Evolutionary conservation across 37 sponge, comb jelly and placozoan genomes (phyloP), one percentile per base, ranked within the genome.

Genomic region (Mnemiopsis leidyi): DNA sequence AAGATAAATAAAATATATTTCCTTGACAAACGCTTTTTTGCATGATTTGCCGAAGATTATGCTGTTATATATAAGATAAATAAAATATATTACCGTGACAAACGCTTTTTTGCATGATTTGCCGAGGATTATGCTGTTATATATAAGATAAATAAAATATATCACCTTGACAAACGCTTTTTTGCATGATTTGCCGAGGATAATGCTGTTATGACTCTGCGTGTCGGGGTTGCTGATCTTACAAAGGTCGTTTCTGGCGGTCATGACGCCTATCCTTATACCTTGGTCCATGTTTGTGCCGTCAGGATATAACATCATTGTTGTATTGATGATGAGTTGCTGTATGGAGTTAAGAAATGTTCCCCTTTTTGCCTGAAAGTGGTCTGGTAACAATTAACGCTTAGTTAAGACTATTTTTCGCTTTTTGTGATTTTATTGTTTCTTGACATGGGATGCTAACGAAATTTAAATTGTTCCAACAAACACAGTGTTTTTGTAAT

Each of bases 111-210:
- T 85, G 30, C 90, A 85, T 7, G 31, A 24, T 23, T 40, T 28
- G 23, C 90, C 90, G 3, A 85, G 31, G 23, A 85, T 85, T 39
- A 40, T 25, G n/a, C 90, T 85, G 29, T 38, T 61, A n/a, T 85
- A 61, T 61, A 61, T 9, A 61, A 61, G 18, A 61, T 61, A n/a
- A n/a, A n/a, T n/a, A n/a, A n/a, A n/a, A n/a, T n/a, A n/a, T n/a
- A n/a, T 71, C n/a, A 71, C 75, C 75, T 28, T 28, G 30, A 71
- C 75, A 23, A 85, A 85, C 1, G 25, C 90, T 1, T 38, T 37
- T 25, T 85, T 85, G 30, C 90, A 85, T 7, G 31, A 24, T 23
- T 40, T 28, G 23, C 90, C 90, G 3, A 85, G 31, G 23, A 85
- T 85, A 61, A 40, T 25, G n/a, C 90, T 85, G 29, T 38, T 61